Evolutionary conservation across 2,797 vertebrate genomes (phyloP).

Genomic region (Ctenopoma kingsleyae): DNA sequence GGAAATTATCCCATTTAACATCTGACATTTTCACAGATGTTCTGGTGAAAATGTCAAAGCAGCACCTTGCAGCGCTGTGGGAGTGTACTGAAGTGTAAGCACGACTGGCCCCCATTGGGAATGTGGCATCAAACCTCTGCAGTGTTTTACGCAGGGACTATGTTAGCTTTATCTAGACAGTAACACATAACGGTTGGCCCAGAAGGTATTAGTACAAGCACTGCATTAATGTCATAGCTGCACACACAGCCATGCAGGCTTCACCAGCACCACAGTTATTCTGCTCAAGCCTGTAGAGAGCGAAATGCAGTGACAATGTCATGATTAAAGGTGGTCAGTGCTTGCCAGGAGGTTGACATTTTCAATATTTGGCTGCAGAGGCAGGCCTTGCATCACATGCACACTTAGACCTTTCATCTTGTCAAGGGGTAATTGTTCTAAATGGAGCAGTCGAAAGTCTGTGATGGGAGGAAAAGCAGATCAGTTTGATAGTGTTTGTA

Average conservation of each 20-base stretch:
- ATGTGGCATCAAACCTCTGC: constrained; percentile 13
- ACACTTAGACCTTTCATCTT: constrained; percentile 70
- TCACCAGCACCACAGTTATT: constrained; percentile 27
- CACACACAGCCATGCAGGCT: constrained; percentile 26
- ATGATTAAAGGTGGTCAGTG: constrained; percentile 68
- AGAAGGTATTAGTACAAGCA: constrained; percentile 6
- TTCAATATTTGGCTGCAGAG: constrained; percentile 57
- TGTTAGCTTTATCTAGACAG: constrained; percentile 27
- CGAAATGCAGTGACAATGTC: constrained; percentile 36
- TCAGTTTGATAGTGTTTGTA: constrained; percentile 35
- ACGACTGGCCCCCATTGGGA: constrained; percentile 1
- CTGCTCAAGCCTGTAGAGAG: constrained; percentile 9
- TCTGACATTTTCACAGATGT: constrained; percentile 44
- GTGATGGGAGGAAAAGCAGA: constrained; percentile 58
- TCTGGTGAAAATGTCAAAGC: constrained; percentile 30
- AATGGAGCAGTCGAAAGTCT: constrained; percentile 50
- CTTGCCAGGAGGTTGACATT: constrained; percentile 74
- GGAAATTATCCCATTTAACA: constrained; percentile 31
- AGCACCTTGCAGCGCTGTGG: constrained; percentile 22
- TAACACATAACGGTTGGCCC: constrained; percentile 18
- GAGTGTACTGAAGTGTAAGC: constrained; percentile 7
- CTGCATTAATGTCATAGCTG: constrained; percentile 32
- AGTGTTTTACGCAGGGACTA: constrained; percentile 9
- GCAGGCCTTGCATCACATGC: constrained; percentile 48
- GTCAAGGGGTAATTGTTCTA: constrained; percentile 50